A percentile compares a stretch with the other conserved stretches of the same genome.
These are phyloP conservation scores for Danaus chrysippus DNA, from an alignment of 2,888 invertebrate species.

Conservation along the genomic window DNA sequence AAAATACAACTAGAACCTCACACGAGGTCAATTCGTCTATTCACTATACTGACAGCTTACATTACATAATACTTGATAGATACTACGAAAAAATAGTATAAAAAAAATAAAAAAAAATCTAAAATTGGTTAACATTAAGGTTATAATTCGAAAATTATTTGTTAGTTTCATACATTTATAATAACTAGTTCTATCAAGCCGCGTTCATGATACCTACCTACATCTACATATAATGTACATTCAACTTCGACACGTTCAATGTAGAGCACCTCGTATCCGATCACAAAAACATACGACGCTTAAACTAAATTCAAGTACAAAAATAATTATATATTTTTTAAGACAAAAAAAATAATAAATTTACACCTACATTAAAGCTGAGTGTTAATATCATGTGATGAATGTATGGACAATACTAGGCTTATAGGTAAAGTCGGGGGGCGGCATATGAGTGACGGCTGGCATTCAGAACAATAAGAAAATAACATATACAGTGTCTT, in stretches of 20 bases:
- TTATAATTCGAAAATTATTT: conserved; percentile 25
- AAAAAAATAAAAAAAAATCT: conserved; percentile 53
- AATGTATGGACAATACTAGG: conserved; percentile 12
- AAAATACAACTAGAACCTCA: conserved; percentile 51
- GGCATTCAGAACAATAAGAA: too few species aligned
- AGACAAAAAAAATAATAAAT: conserved; percentile 67
- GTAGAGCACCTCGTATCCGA: conserved; percentile 17
- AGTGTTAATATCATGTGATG: conserved; percentile 50
- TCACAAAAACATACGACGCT: conserved; percentile 11
- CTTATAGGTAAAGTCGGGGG: too few species aligned
- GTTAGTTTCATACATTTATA: not conserved
- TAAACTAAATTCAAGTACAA: conserved; percentile 8
- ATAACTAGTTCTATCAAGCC: too few species aligned
- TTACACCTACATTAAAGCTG: conserved; percentile 68
- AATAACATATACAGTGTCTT: too few species aligned
- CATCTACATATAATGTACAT: too few species aligned
- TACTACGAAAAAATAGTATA: conserved; percentile 39
- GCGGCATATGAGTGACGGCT: too few species aligned
- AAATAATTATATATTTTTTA: conserved; percentile 37
- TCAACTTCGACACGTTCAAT: too few species aligned
- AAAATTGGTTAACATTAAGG: conserved; percentile 44
- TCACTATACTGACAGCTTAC: conserved; percentile 43
- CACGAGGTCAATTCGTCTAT: conserved; percentile 28
- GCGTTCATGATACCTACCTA: too few species aligned
- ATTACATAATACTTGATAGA: conserved; percentile 57